Evolutionary conservation across 2,797 vertebrate species (phyloP).

Genomic region (Microhierax caerulescens): DNA sequence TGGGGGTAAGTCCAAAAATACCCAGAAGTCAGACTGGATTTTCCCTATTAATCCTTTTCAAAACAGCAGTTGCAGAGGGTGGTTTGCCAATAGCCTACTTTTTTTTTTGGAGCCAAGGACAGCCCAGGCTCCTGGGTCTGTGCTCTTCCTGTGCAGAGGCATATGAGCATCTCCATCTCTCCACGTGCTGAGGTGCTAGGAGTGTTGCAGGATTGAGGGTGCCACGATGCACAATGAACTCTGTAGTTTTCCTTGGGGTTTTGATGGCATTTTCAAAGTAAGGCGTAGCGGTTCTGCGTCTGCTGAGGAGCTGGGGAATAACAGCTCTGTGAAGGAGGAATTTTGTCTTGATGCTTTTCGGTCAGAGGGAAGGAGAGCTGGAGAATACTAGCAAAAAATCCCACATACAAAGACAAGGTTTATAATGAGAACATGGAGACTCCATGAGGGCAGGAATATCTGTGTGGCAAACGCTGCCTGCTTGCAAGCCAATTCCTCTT

Average conservation of each 20-base stretch:
- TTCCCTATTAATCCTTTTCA: neutral
- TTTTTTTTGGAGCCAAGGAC: neutral
- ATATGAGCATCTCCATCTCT: neutral
- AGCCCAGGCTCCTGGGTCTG: neutral
- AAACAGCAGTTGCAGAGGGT: neutral
- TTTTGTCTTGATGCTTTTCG: neutral
- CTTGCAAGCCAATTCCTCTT: neutral
- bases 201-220: neutral
- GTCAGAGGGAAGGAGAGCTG: neutral
- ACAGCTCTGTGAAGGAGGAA: neutral
- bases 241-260: neutral
- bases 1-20: neutral
- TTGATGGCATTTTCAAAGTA: neutral
- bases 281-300: neutral
- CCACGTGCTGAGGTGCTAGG: accelerated
- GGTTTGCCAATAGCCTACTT: neutral
- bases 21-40: neutral
- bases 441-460: neutral
- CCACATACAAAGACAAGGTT: neutral
- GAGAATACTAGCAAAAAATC: neutral
- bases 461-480: neutral
- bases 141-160: neutral
- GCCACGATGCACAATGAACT: neutral
- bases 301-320: neutral
- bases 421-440: neutral